Percentiles rank a stretch among this genome's conserved stretches.
These are phyloP conservation scores for Pristionchus japonicus DNA, from an alignment of 2,888 invertebrate species.

Conservation along the genomic window DNA sequence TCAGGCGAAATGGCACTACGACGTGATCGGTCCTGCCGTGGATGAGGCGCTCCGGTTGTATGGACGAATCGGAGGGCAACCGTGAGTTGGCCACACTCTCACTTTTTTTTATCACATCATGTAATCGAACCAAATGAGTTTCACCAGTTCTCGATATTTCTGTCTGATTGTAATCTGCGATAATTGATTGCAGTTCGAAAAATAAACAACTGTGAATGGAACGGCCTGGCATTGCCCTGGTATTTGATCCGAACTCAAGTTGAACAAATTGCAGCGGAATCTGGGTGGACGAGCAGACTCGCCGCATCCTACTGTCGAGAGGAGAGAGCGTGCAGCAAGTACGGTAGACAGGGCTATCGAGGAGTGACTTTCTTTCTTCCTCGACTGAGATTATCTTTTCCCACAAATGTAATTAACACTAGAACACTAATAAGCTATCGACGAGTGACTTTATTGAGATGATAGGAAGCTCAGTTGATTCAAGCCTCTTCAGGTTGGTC, in stretches of 20 bases:
- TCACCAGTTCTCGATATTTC: no score
- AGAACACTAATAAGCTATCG: background rate
- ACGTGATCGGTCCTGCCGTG: slow-evolving; percentile 66
- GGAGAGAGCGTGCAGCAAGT: slow-evolving; percentile 43
- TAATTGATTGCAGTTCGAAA: no score
- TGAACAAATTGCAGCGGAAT: slow-evolving; percentile 58
- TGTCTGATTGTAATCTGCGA: no score
- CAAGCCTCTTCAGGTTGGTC: slow-evolving; percentile 46
- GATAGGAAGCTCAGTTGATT: background rate
- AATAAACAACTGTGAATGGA: no score
- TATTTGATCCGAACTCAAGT: no score
- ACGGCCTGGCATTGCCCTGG: no score
- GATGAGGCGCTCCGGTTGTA: slow-evolving; percentile 59
- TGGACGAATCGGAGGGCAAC: background rate
- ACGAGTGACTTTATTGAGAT: background rate
- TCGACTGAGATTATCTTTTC: background rate
- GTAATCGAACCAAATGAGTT: no score
- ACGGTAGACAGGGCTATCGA: no score
- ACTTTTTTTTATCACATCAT: no score
- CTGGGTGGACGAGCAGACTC: slow-evolving; percentile 60
- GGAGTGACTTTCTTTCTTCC: no score
- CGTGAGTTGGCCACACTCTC: no score
- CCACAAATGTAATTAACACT: background rate
- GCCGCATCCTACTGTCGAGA: slow-evolving; percentile 49
- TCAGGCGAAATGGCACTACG: slow-evolving; percentile 73